Evolutionary conservation across 2,797 vertebrate genomes (phyloP).

Genomic region (Margarornis squamiger): DNA sequence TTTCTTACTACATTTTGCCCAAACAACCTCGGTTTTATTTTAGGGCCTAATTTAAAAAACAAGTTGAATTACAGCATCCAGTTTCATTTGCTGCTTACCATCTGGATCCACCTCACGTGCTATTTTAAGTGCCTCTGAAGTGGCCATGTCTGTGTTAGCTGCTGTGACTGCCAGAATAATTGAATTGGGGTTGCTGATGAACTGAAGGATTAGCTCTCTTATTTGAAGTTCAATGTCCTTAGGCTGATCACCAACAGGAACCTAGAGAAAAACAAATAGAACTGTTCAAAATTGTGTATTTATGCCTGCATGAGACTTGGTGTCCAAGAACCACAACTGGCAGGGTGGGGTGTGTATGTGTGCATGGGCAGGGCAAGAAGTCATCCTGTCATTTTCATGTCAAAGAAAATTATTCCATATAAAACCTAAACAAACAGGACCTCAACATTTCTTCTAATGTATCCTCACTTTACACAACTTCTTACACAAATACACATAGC

Average conservation of each 20-base stretch:
- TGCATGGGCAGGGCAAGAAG: background rate
- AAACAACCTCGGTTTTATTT: background rate
- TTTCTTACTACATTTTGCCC: background rate
- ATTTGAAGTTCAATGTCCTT: constrained; percentile 98
- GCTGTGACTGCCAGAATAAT: constrained; percentile 97
- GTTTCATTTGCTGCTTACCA: constrained; percentile 75
- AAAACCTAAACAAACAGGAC: background rate
- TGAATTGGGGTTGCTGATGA: constrained; percentile 97
- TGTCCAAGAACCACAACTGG: background rate
- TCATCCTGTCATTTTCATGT: background rate
- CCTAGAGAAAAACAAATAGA: constrained; percentile 70
- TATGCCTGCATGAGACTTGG: background rate
- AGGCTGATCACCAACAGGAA: constrained; percentile 97
- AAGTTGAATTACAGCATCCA: background rate
- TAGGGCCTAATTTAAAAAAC: background rate
- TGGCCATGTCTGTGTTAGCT: constrained; percentile 99
- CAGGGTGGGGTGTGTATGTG: background rate
- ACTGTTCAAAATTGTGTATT: background rate
- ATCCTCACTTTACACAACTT: background rate
- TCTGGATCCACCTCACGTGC: constrained; percentile 96
- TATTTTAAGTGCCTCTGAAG: constrained; percentile 97
- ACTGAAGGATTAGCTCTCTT: constrained; percentile 92
- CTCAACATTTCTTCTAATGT: background rate
- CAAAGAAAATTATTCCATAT: background rate
- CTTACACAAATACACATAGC: background rate